Evolutionary conservation across 1,140 invertebrate genomes (phyloP), one percentile per base, ranked within the genome.

Genomic region (Lepidurus couesii): DNA sequence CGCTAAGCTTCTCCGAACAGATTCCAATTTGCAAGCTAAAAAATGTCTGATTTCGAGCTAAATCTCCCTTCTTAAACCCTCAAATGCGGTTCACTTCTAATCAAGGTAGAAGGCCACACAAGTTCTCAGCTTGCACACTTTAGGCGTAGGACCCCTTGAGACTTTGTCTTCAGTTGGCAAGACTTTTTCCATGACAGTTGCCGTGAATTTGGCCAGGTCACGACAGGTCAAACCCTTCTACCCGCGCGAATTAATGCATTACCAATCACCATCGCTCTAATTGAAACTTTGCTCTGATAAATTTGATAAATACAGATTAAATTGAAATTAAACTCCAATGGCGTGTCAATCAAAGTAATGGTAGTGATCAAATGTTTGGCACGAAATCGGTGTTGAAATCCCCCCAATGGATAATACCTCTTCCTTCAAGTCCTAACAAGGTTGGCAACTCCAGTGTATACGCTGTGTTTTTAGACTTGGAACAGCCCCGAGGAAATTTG

Each of bases 101-200:
- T 21, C 53, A 65, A 65, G 53, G 53, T 65, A 13, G 21, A 65
- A 65, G 53, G 53, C 53, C 53, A 65, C 53, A 65, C 53, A 65
- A 65, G 53, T 65, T 65, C 53, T 65, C 53, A 65, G 53, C 53
- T 65, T 65, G 53, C 53, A 34, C 53, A 65, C 53, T 65, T 65
- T 65, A 65, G 53, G 53, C 53, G 53, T 65, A 65, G 53, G 21
- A 21, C 53, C 53, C 53, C 53, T 65, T 65, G 53, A 65, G 53
- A 65, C 53, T n/a, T 9, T 21, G n/a, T 65, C 13, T 21, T n/a
- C 53, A 65, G 16, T 4, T 13, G 21, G 53, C 16, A 21, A 13
- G 5, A 7, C 6, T 21, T 9, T 9, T 0, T 13, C 6, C 53
- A 65, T 21, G 53, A 65, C 53, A 65, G 21, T 65, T 65, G 53